phyloP scores from a whole-genome alignment of 1,140 invertebrate species.

The Conus betulinus region DNA sequence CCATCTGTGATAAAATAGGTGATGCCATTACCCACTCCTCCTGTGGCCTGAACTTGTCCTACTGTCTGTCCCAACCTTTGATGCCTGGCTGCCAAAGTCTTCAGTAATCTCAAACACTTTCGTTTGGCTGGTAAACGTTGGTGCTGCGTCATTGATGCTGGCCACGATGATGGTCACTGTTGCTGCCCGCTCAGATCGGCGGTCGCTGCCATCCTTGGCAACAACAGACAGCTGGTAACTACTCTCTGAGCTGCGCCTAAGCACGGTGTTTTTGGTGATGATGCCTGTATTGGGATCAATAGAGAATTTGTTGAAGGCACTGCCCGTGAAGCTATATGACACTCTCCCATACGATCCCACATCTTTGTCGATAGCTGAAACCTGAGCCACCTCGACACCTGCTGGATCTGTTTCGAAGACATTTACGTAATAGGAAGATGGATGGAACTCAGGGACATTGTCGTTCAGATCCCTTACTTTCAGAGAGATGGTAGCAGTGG shows the following conservation, averaged over 20 bases:
- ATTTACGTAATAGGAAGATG: constrained; percentile 61
- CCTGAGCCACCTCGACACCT: constrained; percentile 79
- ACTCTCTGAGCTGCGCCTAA: constrained; percentile 31
- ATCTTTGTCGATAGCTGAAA: constrained; percentile 87
- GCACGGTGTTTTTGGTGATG: constrained; percentile 51
- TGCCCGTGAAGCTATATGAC: constrained; percentile 58
- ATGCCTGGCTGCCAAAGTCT: constrained; percentile 79
- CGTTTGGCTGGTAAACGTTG: constrained; percentile 71
- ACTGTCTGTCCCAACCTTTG: constrained; percentile 81
- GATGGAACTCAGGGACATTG: constrained; percentile 92
- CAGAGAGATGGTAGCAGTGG: constrained; percentile 85
- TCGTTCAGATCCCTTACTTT: constrained; percentile 92
- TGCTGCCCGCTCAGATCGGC: constrained; percentile 47
- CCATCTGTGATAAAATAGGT: constrained; percentile 90
- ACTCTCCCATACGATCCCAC: constrained; percentile 85
- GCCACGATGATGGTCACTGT: constrained; percentile 59
- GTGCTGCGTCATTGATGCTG: constrained; percentile 50
- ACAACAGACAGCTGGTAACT: constrained; percentile 53
- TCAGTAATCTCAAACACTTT: constrained; percentile 90
- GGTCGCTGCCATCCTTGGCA: constrained; percentile 56
- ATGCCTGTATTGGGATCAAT: constrained; percentile 58
- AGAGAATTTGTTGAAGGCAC: constrained; percentile 56
- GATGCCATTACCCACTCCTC: constrained; percentile 73
- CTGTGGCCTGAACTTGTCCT: constrained; percentile 83
- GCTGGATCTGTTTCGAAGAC: constrained; percentile 87